Evolutionary conservation across 2,888 invertebrate species (phyloP).

Genomic region (Heteromyza rotundicornis): DNA sequence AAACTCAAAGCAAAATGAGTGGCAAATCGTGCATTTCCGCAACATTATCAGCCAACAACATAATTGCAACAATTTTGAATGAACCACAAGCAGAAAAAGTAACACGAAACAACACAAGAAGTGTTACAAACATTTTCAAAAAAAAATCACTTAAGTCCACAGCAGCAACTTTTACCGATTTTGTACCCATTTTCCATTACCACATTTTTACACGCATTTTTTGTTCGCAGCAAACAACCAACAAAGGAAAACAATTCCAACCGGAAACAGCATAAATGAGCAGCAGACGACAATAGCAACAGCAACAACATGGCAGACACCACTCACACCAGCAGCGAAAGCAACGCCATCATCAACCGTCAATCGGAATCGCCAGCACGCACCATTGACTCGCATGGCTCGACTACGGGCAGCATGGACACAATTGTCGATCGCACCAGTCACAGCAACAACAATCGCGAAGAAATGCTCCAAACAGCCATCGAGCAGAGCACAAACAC

Average conservation of each 20-base stretch:
- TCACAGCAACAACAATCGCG: slow-evolving; percentile 27
- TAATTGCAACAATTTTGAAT: no score
- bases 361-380: slow-evolving; percentile 61
- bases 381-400: slow-evolving; percentile 59
- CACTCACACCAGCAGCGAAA: slow-evolving; percentile 28
- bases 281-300: slow-evolving; percentile 4
- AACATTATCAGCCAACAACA: no score
- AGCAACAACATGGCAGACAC: slow-evolving; percentile 6
- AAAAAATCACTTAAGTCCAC: no score
- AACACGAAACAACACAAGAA: no score
- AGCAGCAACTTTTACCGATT: not conserved
- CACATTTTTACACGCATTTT: not conserved
- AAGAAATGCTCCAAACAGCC: slow-evolving; percentile 47
- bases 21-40: no score
- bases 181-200: not conserved
- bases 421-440: slow-evolving; percentile 58
- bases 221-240: not conserved
- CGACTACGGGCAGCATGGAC: slow-evolving; percentile 59
- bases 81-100: no score
- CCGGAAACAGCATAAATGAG: slow-evolving; percentile 17
- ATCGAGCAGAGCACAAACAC: slow-evolving; percentile 54
- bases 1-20: no score
- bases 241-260: not conserved
- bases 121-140: no score
- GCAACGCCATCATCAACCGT: slow-evolving; percentile 33